These are phyloP conservation scores for Littorina saxatilis DNA, from an alignment of 1,140 invertebrate genomes.

Conservation along the genomic window DNA sequence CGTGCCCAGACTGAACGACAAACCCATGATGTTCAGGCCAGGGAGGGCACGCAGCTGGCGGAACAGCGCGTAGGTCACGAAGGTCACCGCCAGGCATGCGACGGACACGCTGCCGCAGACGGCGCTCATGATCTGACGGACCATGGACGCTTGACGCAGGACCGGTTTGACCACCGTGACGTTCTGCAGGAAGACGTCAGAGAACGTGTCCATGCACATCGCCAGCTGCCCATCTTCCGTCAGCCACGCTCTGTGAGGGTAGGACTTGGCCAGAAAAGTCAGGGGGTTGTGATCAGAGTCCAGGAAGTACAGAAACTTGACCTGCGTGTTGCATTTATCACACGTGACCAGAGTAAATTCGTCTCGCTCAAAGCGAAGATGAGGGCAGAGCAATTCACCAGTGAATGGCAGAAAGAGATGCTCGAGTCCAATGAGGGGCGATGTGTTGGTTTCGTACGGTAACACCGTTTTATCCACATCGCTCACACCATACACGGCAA, in stretches of 20 bases:
- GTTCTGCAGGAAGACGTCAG: background rate
- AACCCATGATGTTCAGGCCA: slow-evolving; percentile 1
- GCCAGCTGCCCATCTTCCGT: no score
- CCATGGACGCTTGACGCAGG: background rate
- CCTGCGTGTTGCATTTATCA: background rate
- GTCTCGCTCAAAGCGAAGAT: background rate
- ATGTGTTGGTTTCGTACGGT: background rate
- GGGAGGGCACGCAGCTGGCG: no score
- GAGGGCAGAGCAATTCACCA: background rate
- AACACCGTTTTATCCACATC: background rate
- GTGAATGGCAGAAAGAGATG: no score
- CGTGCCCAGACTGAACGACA: background rate
- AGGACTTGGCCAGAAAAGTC: background rate
- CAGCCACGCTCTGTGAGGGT: background rate
- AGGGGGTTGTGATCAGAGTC: background rate
- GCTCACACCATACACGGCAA: background rate
- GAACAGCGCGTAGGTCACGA: slow-evolving; percentile 74
- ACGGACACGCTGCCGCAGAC: no score
- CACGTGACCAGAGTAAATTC: background rate
- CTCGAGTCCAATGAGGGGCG: background rate
- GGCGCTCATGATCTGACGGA: background rate
- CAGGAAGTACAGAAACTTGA: background rate
- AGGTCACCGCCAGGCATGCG: no score
- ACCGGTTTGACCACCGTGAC: background rate
- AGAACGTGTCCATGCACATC: no score